Evolutionary conservation across 2,797 vertebrate genomes (phyloP).

Genomic region (Trachops cirrhosus): DNA sequence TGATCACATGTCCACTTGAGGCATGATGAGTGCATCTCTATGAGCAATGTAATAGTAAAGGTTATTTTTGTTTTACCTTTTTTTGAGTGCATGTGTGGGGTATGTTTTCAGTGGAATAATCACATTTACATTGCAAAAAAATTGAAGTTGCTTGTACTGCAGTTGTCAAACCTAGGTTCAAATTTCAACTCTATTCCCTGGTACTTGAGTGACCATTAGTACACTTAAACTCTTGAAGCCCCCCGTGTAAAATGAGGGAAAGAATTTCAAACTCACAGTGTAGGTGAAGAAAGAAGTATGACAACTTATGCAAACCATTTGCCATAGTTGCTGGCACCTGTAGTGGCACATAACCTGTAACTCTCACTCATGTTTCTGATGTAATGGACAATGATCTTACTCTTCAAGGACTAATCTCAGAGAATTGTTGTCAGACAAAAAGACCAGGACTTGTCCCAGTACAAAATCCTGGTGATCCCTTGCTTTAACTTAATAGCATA

Average conservation of each 20-base stretch:
- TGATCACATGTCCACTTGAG: constrained; percentile 46
- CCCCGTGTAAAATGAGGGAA: not conserved
- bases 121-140: constrained; percentile 11
- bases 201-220: not conserved
- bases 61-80: not conserved
- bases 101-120: not conserved
- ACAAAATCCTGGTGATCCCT: not conserved
- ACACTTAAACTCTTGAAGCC: not conserved
- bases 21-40: constrained; percentile 22
- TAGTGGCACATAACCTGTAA: not conserved
- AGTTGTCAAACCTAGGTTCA: not conserved
- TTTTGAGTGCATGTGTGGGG: not conserved
- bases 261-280: not conserved
- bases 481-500: not conserved
- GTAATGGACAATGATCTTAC: not conserved
- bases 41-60: not conserved
- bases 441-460: not conserved
- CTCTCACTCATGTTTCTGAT: not conserved
- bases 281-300: not conserved
- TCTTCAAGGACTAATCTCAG: not conserved
- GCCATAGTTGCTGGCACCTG: not conserved
- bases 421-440: not conserved
- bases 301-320: not conserved
- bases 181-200: not conserved
- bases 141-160: not conserved